A percentile compares a stretch with the other conserved stretches of the same genome.
These are phyloP conservation scores for Diaperis boleti DNA, from an alignment of 2,888 invertebrate genomes.

Conservation along the genomic window DNA sequence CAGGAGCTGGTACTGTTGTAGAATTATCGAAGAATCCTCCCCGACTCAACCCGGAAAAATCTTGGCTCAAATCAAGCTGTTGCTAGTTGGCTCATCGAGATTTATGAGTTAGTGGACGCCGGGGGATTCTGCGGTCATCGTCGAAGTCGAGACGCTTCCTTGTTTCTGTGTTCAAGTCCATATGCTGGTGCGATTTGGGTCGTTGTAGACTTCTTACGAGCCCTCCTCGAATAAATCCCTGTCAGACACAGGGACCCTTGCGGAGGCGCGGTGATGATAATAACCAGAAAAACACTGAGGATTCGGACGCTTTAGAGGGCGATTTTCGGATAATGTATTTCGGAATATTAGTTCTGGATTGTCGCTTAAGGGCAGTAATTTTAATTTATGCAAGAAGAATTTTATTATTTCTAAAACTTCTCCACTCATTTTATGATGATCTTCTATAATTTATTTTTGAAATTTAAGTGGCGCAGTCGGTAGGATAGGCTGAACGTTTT, in stretches of 20 bases:
- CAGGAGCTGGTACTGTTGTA: too few species aligned
- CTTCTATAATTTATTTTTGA: too few species aligned
- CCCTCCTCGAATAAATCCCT: slow-evolving; percentile 38
- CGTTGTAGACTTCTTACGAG: slow-evolving; percentile 30
- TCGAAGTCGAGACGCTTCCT: slow-evolving; percentile 32
- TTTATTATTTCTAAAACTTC: too few species aligned
- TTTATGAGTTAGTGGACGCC: slow-evolving; percentile 46
- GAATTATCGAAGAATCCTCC: slow-evolving; percentile 11
- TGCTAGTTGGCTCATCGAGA: slow-evolving; percentile 38
- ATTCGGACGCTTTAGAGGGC: background rate
- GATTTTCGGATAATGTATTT: too few species aligned
- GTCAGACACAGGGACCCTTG: slow-evolving; percentile 36
- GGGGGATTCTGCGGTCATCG: slow-evolving; percentile 46
- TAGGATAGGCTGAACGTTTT: too few species aligned
- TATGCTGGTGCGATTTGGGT: slow-evolving; percentile 15
- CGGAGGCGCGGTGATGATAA: slow-evolving; percentile 31
- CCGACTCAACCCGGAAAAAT: slow-evolving; percentile 4
- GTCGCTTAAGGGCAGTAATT: too few species aligned
- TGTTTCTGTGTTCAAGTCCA: slow-evolving; percentile 28
- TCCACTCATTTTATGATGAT: too few species aligned
- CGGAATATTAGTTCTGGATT: background rate
- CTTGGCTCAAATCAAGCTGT: slow-evolving; percentile 34
- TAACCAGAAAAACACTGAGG: background rate
- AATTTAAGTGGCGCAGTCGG: too few species aligned
- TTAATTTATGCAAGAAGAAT: too few species aligned